Conservation (phyloP, 1,140 invertebrate genomes). For the Polyergus mexicanus region DNA sequence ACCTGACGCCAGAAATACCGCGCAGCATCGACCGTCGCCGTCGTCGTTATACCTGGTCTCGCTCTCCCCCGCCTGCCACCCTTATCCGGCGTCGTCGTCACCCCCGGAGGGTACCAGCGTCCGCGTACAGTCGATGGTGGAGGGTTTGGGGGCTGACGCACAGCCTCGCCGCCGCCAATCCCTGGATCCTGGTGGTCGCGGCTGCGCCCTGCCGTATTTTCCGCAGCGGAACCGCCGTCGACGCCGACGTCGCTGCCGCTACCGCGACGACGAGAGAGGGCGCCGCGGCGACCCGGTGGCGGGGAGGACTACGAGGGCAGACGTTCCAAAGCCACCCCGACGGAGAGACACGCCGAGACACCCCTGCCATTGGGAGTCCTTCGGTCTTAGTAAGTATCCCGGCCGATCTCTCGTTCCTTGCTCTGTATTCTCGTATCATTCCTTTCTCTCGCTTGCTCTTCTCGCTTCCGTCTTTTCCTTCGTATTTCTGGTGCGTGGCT, state of each 20-base stretch:
- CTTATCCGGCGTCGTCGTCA: background rate
- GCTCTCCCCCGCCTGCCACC: slow-evolving; percentile 44
- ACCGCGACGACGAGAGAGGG: slow-evolving; percentile 72
- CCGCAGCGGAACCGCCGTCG: slow-evolving; percentile 56
- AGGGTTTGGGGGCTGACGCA: slow-evolving; percentile 79
- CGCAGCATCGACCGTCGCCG: slow-evolving; percentile 85
- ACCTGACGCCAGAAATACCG: slow-evolving; percentile 86
- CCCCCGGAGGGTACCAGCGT: slow-evolving; percentile 33
- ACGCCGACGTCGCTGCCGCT: slow-evolving; percentile 73
- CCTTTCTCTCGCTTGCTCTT: slow-evolving; percentile 14
- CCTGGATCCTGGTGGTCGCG: slow-evolving; percentile 74
- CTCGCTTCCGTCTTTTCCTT: background rate
- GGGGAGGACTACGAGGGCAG: slow-evolving; percentile 87
- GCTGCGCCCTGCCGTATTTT: slow-evolving; percentile 77
- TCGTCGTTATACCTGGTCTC: slow-evolving; percentile 81
- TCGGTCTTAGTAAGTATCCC: slow-evolving; percentile 85
- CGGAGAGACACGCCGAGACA: slow-evolving; percentile 86
- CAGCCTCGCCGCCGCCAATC: slow-evolving; percentile 78
- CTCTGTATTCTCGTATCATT: background rate
- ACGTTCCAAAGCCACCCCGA: slow-evolving; percentile 86
- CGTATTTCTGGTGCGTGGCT: background rate
- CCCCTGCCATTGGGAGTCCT: slow-evolving; percentile 85
- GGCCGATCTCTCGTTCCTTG: slow-evolving; percentile 29
- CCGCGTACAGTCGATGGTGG: slow-evolving; percentile 72
- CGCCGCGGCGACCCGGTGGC: slow-evolving; percentile 80